Evolutionary conservation across 2,888 invertebrate species (phyloP), one percentile per base, ranked within the genome.

Genomic region (Onchidella celtica): DNA sequence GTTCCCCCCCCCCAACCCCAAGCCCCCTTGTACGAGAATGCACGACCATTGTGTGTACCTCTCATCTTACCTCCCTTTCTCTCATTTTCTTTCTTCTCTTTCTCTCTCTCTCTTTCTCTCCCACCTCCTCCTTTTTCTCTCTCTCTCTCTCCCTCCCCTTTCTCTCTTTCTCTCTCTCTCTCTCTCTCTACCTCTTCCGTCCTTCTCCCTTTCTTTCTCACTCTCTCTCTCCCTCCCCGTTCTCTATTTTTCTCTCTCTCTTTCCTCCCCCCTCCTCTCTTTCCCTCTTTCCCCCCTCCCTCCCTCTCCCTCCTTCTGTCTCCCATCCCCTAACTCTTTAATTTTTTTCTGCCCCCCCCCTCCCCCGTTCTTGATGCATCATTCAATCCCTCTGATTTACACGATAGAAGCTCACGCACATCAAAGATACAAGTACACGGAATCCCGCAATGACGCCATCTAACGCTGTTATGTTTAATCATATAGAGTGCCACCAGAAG

Each of bases 91-190:
- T n/a, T n/a, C n/a, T n/a, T 47, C 32, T n/a, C n/a, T 27, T 59
- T 59, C 59, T 59, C n/a, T 59, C 59, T 59, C 24, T 59, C n/a
- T 59, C 3, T 59, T 24, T 59, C 4, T 59, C n/a, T 6, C 9
- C 21, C 21, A 21, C 40, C 59, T 17, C n/a, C n/a, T 59, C n/a
- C 59, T 59, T n/a, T 59, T 17, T 59, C 59, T 59, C 24, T 59
- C 59, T 59, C 24, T n/a, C 24, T 59, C 17, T n/a, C 24, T 59
- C 17, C 47, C 17, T 47, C 17, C 17, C 17, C 47, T 47, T 47
- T 47, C 11, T 47, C 17, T 47, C 21, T 59, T n/a, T 69, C 36
- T 69, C 38, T 69, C 36, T 69, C 38, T 69, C 69, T 69, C 38
- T 69, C 69, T 69, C 38, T 38, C 38, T 69, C 69, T 69, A 34